Evolutionary conservation across 2,113 vertebrate species (phyloP), one percentile per base, ranked within the genome.

Genomic region (Alectura lathami): DNA sequence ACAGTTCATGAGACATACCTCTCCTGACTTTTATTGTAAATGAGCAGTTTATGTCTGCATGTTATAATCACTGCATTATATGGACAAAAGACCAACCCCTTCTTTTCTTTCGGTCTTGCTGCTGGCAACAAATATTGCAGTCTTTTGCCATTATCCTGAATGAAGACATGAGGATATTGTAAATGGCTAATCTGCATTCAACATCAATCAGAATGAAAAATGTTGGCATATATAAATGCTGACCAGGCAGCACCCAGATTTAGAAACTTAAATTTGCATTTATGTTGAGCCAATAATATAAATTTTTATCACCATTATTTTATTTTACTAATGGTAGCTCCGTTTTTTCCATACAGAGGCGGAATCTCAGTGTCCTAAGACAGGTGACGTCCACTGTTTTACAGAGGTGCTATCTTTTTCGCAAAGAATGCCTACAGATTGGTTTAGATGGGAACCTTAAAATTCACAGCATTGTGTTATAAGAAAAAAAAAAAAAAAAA

Each of bases 181-280:
- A 92, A 95, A 88, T 56, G 72, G 64, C 67, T 93, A 70, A 90
- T 88, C 80, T 92, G 40, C 80, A 77, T 70, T 59, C 51, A 83
- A 13, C 68, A 88, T 91, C 82, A 83, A 80, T 80, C 59, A 94
- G 47, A 92, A 90, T 81, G 22, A 86, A 54, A 91, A 54, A 56
- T 88, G 32, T 38, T 94, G 85, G 42, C 38, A 32, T 45, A 74
- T 17, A 38, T 63, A 91, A 77, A 70, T 23, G 72, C 75, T 94
- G 82, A 89, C 59, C 40, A 91, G 45, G 73, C 59, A 83, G 22
- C n/a, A 88, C 22, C 30, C 45, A 80, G 36, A 16, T 95, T 88
- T 93, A 67, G 68, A 78, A 94, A 70, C 30, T 38, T 67, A 67
- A 78, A 86, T 91, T 75, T 81, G 2, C 56, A 78, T 70, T 88